A percentile compares a stretch with the other conserved stretches of the same genome.
These are phyloP conservation scores for Exephanes ischioxanthus DNA, from an alignment of 2,888 invertebrate genomes.

Conservation along the genomic window DNA sequence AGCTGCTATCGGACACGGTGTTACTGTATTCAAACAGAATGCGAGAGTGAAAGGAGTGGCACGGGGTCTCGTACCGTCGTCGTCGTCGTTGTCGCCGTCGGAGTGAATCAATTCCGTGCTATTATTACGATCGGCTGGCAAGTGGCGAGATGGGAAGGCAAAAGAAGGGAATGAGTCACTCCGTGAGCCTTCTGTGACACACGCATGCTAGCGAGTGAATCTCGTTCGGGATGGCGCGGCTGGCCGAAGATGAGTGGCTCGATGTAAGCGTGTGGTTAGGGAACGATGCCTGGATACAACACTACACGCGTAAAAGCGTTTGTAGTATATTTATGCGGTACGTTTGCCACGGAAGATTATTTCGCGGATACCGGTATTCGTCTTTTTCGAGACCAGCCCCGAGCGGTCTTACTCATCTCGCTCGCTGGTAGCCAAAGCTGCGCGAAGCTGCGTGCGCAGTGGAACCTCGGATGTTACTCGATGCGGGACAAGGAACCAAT, in stretches of 20 bases:
- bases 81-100: slow-evolving; percentile 44
- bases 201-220: slow-evolving; percentile 44
- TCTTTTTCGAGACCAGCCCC: slow-evolving; percentile 42
- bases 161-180: slow-evolving; percentile 79
- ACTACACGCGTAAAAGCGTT: not conserved
- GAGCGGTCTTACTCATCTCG: slow-evolving; percentile 54
- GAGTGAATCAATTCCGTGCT: slow-evolving; percentile 80
- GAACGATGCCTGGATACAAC: not conserved
- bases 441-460: not conserved
- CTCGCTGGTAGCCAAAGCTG: not conserved
- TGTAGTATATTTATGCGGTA: slow-evolving; percentile 34
- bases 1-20: slow-evolving; percentile 10
- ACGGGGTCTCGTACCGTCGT: slow-evolving; percentile 34
- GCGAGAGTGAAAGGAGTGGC: slow-evolving; percentile 54
- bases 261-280: not conserved
- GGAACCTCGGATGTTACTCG: no score
- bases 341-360: slow-evolving; percentile 25
- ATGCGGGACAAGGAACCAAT: no score
- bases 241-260: slow-evolving; percentile 29
- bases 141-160: slow-evolving; percentile 75
- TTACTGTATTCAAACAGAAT: slow-evolving; percentile 13
- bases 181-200: slow-evolving; percentile 51
- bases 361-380: slow-evolving; percentile 48
- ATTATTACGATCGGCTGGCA: slow-evolving; percentile 77
- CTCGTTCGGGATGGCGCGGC: slow-evolving; percentile 2